A percentile compares a stretch with the other conserved stretches of the same genome.
Conservation (phyloP, 1,140 invertebrate genomes). For the Asbolus verrucosus region DNA sequence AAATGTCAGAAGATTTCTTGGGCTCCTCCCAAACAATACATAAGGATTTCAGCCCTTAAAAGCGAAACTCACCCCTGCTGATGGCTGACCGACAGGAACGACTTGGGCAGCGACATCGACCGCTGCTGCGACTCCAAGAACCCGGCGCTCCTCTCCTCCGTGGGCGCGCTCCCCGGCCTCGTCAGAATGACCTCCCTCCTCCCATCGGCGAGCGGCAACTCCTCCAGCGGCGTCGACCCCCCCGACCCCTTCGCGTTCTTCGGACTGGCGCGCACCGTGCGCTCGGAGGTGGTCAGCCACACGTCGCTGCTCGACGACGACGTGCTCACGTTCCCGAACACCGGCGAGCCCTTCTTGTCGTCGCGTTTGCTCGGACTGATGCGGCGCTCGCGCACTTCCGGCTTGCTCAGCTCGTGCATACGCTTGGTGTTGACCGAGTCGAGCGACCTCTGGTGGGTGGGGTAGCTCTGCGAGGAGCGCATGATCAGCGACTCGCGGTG, state of each 20-base stretch:
- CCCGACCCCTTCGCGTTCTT: slow-evolving; percentile 68
- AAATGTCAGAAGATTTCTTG: too few relatives aligned
- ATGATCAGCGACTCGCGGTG: slow-evolving; percentile 66
- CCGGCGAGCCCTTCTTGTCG: slow-evolving; percentile 65
- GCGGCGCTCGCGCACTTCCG: too few relatives aligned
- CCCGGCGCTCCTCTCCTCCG: slow-evolving; percentile 58
- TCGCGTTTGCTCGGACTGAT: slow-evolving; percentile 48
- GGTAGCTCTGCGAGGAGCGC: slow-evolving; percentile 71
- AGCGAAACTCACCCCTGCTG: slow-evolving; percentile 63
- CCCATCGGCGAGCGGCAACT: slow-evolving; percentile 60
- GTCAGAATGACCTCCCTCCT: slow-evolving; percentile 65
- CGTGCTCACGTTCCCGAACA: slow-evolving; percentile 61
- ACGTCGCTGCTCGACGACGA: slow-evolving; percentile 71
- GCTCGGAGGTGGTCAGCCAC: slow-evolving; percentile 68
- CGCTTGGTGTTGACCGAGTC: slow-evolving; percentile 19
- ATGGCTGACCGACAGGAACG: slow-evolving; percentile 68
- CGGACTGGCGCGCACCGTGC: slow-evolving; percentile 67
- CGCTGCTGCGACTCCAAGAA: slow-evolving; percentile 68
- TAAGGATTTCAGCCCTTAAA: too few relatives aligned
- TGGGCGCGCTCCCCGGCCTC: slow-evolving; percentile 70
- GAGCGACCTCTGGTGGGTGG: slow-evolving; percentile 65
- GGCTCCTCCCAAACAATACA: neutral
- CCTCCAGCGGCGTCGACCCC: slow-evolving; percentile 68
- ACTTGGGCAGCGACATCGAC: slow-evolving; percentile 74
- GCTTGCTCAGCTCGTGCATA: too few relatives aligned